These are phyloP conservation scores for Poicephalus gulielmi DNA, from an alignment of 2,113 vertebrate species.

Conservation along the genomic window DNA sequence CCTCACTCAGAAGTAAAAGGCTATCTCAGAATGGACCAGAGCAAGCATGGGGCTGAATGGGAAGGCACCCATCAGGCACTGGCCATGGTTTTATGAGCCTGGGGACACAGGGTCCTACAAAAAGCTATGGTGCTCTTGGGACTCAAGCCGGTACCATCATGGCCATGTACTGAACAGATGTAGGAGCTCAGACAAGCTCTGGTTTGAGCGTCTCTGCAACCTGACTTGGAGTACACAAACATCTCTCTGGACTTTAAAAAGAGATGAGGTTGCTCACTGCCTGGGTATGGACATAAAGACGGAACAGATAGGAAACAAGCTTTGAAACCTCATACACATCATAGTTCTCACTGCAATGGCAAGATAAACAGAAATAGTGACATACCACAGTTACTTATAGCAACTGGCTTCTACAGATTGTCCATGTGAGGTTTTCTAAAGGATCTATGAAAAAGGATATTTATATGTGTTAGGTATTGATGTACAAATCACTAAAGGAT, in stretches of 20 bases:
- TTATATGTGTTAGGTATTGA: background rate
- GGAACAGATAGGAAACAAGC: background rate
- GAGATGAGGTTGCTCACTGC: background rate
- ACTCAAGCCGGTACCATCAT: background rate
- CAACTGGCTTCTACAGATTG: background rate
- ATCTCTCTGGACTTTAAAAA: background rate
- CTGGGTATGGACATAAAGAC: background rate
- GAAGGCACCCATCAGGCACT: background rate
- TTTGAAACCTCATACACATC: background rate
- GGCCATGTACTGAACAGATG: background rate
- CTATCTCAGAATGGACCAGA: background rate
- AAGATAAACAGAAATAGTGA: background rate
- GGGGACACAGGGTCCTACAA: background rate
- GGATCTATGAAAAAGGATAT: background rate
- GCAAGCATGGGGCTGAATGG: background rate
- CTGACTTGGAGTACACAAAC: background rate
- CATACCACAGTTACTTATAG: background rate
- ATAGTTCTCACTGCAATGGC: background rate
- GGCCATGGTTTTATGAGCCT: accelerated
- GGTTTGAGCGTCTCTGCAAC: background rate
- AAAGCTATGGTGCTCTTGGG: background rate
- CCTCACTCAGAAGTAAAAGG: background rate
- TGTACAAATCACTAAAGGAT: background rate
- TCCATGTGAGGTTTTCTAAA: background rate
- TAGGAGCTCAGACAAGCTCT: background rate